A percentile compares a stretch with the other conserved stretches of the same genome.
These are phyloP conservation scores for Poecilobothrus nobilitatus DNA, from an alignment of 2,888 invertebrate genomes.

Conservation along the genomic window DNA sequence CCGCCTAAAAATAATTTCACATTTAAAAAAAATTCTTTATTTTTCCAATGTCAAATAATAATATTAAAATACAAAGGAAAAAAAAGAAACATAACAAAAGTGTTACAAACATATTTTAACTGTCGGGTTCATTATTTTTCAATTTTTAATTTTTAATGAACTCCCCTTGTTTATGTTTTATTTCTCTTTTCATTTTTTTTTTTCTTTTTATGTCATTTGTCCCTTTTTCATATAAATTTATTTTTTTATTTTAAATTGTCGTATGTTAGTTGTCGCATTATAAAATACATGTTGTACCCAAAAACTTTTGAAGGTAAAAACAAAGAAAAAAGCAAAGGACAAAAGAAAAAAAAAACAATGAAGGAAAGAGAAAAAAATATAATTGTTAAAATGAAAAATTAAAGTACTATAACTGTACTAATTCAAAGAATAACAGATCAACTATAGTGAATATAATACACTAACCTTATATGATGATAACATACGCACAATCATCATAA, in stretches of 20 bases:
- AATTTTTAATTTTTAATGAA: slow-evolving; percentile 4
- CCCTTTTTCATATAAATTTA: not conserved
- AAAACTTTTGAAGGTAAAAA: too few species aligned
- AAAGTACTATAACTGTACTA: too few species aligned
- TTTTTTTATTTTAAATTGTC: not conserved
- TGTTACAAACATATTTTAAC: not conserved
- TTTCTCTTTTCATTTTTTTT: not conserved
- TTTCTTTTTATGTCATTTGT: not conserved
- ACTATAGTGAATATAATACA: too few species aligned
- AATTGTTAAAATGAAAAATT: too few species aligned
- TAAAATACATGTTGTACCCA: not conserved
- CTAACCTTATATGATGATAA: too few species aligned
- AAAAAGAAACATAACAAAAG: not conserved
- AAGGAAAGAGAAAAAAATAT: too few species aligned
- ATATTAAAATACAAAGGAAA: not conserved
- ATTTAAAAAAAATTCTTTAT: too few species aligned
- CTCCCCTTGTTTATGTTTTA: not conserved
- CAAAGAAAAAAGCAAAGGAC: too few species aligned
- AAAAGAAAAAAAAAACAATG: too few species aligned
- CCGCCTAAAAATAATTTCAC: too few species aligned
- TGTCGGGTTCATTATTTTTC: slow-evolving; percentile 4
- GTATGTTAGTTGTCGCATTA: not conserved
- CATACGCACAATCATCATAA: too few species aligned
- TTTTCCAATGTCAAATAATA: not conserved
- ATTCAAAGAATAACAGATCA: too few species aligned